These are phyloP conservation scores for Umimayanthus chanpuru DNA, from an alignment of 92 coral and sea anemone species.

Conservation along the genomic window DNA sequence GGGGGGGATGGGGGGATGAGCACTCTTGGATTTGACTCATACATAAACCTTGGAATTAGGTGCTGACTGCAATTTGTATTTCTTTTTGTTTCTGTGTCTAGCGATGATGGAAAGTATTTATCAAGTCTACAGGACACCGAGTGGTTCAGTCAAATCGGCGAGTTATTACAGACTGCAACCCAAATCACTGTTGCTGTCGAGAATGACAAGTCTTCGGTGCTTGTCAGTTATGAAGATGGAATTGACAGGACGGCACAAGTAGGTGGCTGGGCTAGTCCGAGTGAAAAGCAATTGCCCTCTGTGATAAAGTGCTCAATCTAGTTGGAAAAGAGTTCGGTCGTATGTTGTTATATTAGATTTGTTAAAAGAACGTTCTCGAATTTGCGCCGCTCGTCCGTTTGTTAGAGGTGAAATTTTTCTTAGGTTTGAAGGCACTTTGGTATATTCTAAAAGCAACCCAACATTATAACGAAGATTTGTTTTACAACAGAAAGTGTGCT, in stretches of 20 bases:
- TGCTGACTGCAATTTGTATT: too few species aligned
- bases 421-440: too few species aligned
- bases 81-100: slow-evolving; percentile 21
- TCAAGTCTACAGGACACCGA: slow-evolving; percentile 90
- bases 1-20: too few species aligned
- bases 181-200: slow-evolving; percentile 91
- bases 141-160: slow-evolving; percentile 92
- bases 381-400: too few species aligned
- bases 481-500: too few species aligned
- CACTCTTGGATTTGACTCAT: too few species aligned
- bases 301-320: not conserved
- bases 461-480: too few species aligned
- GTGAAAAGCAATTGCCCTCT: not conserved
- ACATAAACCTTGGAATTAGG: not conserved
- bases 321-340: not conserved
- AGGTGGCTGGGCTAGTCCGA: not conserved
- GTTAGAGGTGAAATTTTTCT: too few species aligned
- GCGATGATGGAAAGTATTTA: slow-evolving; percentile 89
- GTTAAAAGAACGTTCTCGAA: too few species aligned
- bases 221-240: slow-evolving; percentile 96
- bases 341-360: not conserved
- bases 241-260: slow-evolving; percentile 97
- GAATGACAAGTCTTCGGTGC: slow-evolving; percentile 86
- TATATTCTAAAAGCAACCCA: too few species aligned
- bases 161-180: slow-evolving; percentile 87